These are phyloP conservation scores for Salvator merianae DNA, from an alignment of 2,113 vertebrate species.

Conservation along the genomic window DNA sequence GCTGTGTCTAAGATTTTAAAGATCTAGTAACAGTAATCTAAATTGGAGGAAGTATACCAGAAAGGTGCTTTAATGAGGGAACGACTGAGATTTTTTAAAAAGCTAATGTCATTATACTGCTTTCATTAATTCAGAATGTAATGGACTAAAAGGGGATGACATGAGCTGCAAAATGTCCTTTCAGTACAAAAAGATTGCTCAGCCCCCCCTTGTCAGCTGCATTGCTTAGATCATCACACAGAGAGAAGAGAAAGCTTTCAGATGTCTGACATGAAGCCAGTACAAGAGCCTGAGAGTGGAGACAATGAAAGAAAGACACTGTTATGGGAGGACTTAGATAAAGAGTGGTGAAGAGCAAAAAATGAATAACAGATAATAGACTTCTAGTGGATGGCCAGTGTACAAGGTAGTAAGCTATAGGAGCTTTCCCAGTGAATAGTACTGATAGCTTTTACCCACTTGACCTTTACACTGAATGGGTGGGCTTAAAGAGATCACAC, in stretches of 20 bases:
- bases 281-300: slow-evolving; percentile 60
- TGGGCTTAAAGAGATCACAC: slow-evolving; percentile 65
- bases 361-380: slow-evolving; percentile 49
- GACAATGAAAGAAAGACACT: slow-evolving; percentile 58
- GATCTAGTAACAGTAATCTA: not conserved
- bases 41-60: not conserved
- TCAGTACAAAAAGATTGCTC: slow-evolving; percentile 33
- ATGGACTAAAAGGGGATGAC: slow-evolving; percentile 32
- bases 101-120: not conserved
- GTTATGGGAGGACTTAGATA: slow-evolving; percentile 67
- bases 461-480: slow-evolving; percentile 66
- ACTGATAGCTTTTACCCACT: slow-evolving; percentile 65
- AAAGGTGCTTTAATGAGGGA: rapidly evolving
- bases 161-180: slow-evolving; percentile 35
- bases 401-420: slow-evolving; percentile 50
- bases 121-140: slow-evolving; percentile 9
- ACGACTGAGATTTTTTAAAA: rapidly evolving
- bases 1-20: slow-evolving; percentile 16
- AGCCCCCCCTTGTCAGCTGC: not conserved
- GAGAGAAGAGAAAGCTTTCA: slow-evolving; percentile 78
- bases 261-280: slow-evolving; percentile 74
- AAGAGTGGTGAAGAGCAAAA: slow-evolving; percentile 53
- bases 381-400: slow-evolving; percentile 45
- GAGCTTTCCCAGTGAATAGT: slow-evolving; percentile 61
- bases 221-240: slow-evolving; percentile 73